Base-by-base conservation (phyloP, 1,140 invertebrate species). In the Cotesia typhae region DNA sequence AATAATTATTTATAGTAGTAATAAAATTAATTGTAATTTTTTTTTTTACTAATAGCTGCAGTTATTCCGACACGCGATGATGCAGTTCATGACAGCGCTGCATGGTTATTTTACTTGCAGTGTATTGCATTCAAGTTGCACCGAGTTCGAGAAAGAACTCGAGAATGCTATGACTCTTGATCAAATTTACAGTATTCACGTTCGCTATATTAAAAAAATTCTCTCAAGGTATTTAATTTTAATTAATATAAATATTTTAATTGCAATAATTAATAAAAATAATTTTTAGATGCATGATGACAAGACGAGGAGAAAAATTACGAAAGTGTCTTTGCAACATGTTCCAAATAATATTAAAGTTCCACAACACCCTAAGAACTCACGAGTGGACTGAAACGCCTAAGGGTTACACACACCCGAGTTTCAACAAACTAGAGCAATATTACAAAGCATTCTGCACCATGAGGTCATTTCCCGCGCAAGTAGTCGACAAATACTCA, bases 81-180 rank as follows among this genome's bases (percentile, higher is more conserved):
- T 90, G 55, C 92, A 93, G 63, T 90, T 94, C 76, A 89, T 93
- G 69, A 89, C 91, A 67, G 90, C 92, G 0, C 78, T 94, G 7
- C 91, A 93, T 76, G 92, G 90, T 81, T 93, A 94, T 80, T 86
- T 94, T 53, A 91, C 90, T 0, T 91, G 91, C 4, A 92, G 90
- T 63, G 92, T 92, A 4, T 84, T 94, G 4, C 89, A 92, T 53
- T 87, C 88, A 0, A 92, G 91, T 17, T 94, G 92, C 92, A 87
- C 88, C 2, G 87, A 90, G 57, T 92, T 94, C 67, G 90, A 92
- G 78, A 89, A 89, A 63, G 90, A 91, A 77, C 79, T 94, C 6
- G 84, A 89, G 73, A 86, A 87, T 53, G 90, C 90, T 0, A 84
- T 87, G 4, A 92, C 91, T 4, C 79, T 94, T 0, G 92, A 94